Conservation (phyloP, 1,140 invertebrate genomes). For the Drosophila sp. region DNA sequence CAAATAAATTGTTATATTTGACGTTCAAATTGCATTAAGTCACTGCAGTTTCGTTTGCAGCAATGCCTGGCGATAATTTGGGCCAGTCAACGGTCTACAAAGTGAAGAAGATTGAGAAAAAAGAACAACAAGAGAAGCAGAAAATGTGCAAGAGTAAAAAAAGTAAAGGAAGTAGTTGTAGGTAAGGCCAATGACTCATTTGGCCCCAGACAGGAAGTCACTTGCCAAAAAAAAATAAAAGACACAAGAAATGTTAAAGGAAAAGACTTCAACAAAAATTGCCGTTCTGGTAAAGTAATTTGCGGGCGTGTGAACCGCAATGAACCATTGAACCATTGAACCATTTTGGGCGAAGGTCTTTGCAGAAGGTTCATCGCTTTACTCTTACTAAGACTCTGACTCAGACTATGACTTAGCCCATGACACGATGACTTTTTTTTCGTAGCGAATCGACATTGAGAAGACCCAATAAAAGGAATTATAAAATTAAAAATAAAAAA, state of each 20-base stretch:
- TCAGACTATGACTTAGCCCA: too few relatives aligned
- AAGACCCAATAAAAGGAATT: too few relatives aligned
- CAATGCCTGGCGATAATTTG: constrained; percentile 15
- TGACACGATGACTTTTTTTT: too few relatives aligned
- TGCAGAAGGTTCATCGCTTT: constrained; percentile 6
- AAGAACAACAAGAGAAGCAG: not conserved
- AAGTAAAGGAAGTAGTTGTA: constrained; percentile 10
- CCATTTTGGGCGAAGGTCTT: constrained; percentile 3
- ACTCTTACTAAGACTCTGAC: not conserved
- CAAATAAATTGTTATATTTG: not conserved
- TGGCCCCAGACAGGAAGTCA: constrained; percentile 12
- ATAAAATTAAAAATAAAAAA: too few relatives aligned
- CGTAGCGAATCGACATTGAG: too few relatives aligned
- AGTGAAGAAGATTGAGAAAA: not conserved
- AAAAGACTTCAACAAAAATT: constrained; percentile 3
- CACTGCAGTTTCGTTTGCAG: not conserved
- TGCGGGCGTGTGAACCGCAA: constrained; percentile 20
- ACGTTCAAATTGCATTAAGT: not conserved
- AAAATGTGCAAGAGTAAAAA: not conserved
- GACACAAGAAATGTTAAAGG: not conserved
- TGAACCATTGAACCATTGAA: not conserved
- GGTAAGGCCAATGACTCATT: constrained; percentile 7
- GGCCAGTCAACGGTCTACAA: not conserved
- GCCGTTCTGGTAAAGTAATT: constrained; percentile 17
- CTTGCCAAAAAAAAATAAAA: constrained; percentile 12